Conservation (phyloP, 2,888 invertebrate genomes). For the Drosophila sordidula region DNA sequence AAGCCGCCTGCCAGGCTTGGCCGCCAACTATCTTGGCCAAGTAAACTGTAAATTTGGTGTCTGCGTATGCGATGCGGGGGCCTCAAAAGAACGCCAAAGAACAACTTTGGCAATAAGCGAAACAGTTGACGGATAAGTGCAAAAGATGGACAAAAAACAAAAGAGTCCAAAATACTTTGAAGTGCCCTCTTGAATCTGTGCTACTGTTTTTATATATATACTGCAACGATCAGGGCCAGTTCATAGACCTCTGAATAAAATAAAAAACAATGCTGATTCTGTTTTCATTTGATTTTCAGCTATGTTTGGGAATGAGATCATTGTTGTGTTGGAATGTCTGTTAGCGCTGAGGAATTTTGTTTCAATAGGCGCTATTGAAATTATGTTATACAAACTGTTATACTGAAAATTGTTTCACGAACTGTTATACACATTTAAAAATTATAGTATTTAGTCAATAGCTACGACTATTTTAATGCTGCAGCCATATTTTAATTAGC, state of each 20-base stretch:
- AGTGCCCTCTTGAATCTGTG: conserved; percentile 35
- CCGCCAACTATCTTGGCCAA: conserved; percentile 15
- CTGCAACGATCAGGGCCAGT: conserved; percentile 22
- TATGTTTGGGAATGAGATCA: conserved; percentile 16
- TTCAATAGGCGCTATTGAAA: too few relatives aligned
- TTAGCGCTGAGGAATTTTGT: too few relatives aligned
- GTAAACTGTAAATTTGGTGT: conserved; percentile 4
- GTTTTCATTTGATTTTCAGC: background rate
- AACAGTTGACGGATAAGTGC: background rate
- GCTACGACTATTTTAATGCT: too few relatives aligned
- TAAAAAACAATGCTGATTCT: conserved; percentile 32
- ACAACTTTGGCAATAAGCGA: conserved; percentile 7
- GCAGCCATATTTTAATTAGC: too few relatives aligned
- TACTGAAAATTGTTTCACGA: background rate
- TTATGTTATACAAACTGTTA: conserved; percentile 10
- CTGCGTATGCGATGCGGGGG: conserved; percentile 17
- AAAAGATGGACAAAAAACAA: conserved; percentile 17
- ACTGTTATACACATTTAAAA: too few relatives aligned
- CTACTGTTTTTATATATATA: conserved; percentile 33
- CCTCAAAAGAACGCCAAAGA: background rate
- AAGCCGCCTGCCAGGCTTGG: conserved; percentile 10
- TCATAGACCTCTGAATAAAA: conserved; percentile 34
- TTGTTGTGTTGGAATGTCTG: background rate
- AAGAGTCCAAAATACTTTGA: conserved; percentile 41
- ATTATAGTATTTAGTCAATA: too few relatives aligned